Percentiles rank a stretch among this genome's conserved stretches.
phyloP scores from a whole-genome alignment of 1,140 invertebrate species.

The Melitaea cinxia region DNA sequence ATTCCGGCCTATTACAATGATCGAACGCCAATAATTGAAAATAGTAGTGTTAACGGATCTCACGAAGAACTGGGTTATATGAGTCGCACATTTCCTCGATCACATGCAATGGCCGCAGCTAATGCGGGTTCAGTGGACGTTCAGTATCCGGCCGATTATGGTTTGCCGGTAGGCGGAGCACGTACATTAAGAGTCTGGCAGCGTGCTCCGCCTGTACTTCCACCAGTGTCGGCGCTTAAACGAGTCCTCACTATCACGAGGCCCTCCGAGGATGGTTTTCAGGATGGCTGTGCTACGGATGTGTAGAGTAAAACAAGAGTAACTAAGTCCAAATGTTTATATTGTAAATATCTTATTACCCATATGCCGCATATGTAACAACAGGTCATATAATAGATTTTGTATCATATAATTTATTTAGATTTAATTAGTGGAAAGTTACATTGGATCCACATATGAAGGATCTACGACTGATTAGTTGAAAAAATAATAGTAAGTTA shows the following conservation, averaged over 20 bases:
- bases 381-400: constrained; percentile 75
- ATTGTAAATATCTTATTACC: constrained; percentile 70
- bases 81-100: constrained; percentile 82
- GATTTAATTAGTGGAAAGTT: constrained; percentile 67
- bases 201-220: constrained; percentile 90
- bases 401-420: constrained; percentile 81
- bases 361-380: constrained; percentile 58
- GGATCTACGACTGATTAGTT: constrained; percentile 79
- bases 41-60: constrained; percentile 83
- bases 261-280: constrained; percentile 94
- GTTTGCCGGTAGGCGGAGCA: constrained; percentile 87
- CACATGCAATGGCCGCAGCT: constrained; percentile 57
- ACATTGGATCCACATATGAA: constrained; percentile 64
- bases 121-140: constrained; percentile 53
- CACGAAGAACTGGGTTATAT: constrained; percentile 82
- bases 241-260: constrained; percentile 89
- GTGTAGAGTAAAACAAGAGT: constrained; percentile 83
- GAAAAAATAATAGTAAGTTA: constrained; percentile 75
- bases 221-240: constrained; percentile 90
- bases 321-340: constrained; percentile 55
- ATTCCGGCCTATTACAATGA: constrained; percentile 85
- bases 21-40: constrained; percentile 88
- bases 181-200: constrained; percentile 93
- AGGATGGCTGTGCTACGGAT: constrained; percentile 95
- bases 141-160: constrained; percentile 89